phyloP scores from a whole-genome alignment of 2,888 invertebrate genomes.

The Leptopilina syphax region DNA sequence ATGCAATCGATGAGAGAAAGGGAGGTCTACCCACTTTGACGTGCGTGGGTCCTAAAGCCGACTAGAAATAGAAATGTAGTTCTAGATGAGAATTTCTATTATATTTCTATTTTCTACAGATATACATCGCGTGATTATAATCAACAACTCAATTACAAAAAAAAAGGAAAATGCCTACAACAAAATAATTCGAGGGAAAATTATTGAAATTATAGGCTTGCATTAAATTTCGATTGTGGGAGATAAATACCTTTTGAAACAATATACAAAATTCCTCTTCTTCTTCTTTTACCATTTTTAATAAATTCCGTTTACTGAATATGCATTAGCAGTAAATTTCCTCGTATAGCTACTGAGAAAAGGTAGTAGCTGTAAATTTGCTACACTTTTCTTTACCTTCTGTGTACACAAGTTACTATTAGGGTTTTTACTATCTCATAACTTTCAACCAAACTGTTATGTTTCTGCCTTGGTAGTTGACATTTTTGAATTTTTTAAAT shows the following conservation, averaged over 20 bases:
- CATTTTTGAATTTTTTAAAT: conserved; percentile 2
- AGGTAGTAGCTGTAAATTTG: conserved; percentile 11
- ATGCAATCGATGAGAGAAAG: conserved; percentile 55
- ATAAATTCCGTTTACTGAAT: background rate
- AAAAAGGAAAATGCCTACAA: background rate
- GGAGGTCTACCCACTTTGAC: conserved; percentile 47
- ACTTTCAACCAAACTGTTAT: conserved; percentile 11
- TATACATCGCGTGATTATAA: conserved; percentile 68
- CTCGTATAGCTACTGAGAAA: background rate
- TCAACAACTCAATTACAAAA: conserved; percentile 2
- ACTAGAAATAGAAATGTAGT: conserved; percentile 26
- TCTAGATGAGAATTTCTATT: conserved; percentile 67
- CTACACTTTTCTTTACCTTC: background rate
- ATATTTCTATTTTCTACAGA: conserved; percentile 70
- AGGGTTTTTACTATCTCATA: conserved; percentile 1
- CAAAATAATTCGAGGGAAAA: background rate
- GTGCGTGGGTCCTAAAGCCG: conserved; percentile 37
- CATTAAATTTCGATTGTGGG: no score
- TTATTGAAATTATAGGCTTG: background rate
- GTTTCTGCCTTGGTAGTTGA: background rate
- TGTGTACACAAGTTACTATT: conserved; percentile 3
- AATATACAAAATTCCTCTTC: background rate
- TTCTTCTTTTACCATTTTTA: background rate
- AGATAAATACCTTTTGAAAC: background rate
- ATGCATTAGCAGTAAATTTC: background rate